Conservation (phyloP, 2,888 invertebrate species). For the Pomacea canaliculata region DNA sequence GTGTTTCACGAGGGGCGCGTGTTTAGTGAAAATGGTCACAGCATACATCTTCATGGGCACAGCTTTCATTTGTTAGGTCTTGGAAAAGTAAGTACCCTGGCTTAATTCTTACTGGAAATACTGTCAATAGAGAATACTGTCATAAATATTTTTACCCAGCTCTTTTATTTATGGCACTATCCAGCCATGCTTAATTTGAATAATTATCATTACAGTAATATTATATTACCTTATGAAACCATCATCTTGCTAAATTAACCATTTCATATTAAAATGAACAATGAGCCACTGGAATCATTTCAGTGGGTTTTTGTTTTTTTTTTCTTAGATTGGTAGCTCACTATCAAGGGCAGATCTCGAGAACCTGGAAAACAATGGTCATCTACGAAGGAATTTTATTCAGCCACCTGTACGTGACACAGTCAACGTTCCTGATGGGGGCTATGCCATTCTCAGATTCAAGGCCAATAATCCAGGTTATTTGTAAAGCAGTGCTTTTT, state of each 20-base stretch:
- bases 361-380: conserved; percentile 37
- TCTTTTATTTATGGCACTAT: too few species aligned
- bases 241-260: too few species aligned
- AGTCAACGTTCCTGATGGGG: conserved; percentile 38
- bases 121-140: too few species aligned
- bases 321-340: conserved; percentile 14
- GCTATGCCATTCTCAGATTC: conserved; percentile 46
- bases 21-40: conserved; percentile 34
- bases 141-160: too few species aligned
- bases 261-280: too few species aligned
- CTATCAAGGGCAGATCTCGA: conserved; percentile 31
- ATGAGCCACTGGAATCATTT: neutral
- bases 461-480: conserved; percentile 50
- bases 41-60: conserved; percentile 64
- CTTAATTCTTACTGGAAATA: too few species aligned
- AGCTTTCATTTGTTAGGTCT: conserved; percentile 58
- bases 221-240: too few species aligned
- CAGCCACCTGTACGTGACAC: conserved; percentile 47
- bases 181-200: too few species aligned
- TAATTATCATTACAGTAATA: too few species aligned
- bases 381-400: conserved; percentile 36
- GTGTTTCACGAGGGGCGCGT: conserved; percentile 32
- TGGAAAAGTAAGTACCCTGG: conserved; percentile 45
- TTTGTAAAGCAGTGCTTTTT: neutral
- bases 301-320: conserved; percentile 1